A percentile compares a stretch with the other conserved stretches of the same genome.
Conservation (phyloP, 2,113 vertebrate species). For the Parotia lawesii region DNA sequence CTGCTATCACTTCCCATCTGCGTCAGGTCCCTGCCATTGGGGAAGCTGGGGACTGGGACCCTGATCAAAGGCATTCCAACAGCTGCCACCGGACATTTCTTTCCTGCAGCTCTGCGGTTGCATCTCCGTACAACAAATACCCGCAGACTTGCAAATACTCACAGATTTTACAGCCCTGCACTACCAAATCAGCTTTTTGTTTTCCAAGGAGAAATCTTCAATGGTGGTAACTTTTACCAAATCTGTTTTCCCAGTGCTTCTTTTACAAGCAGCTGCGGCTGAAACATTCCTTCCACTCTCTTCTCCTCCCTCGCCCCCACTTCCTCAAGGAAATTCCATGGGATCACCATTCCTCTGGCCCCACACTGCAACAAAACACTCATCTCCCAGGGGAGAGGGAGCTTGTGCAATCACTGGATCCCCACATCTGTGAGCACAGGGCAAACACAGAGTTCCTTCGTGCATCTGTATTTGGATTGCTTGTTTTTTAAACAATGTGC, state of each 20-base stretch:
- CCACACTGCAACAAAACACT: background rate
- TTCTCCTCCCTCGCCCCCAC: slow-evolving; percentile 46
- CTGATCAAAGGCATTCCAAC: slow-evolving; percentile 1
- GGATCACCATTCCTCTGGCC: slow-evolving; percentile 42
- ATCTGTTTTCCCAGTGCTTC: slow-evolving; percentile 22
- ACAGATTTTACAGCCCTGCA: background rate
- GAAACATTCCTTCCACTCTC: slow-evolving; percentile 55
- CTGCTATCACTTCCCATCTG: slow-evolving; percentile 43
- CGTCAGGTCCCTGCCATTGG: rapidly evolving
- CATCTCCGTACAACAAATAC: background rate
- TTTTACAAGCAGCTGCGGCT: slow-evolving; percentile 49
- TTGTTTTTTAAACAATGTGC: background rate
- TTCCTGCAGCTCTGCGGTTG: background rate
- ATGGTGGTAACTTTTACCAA: background rate
- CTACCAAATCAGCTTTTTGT: background rate
- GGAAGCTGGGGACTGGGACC: background rate
- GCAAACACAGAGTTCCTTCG: background rate
- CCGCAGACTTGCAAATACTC: background rate
- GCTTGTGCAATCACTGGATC: slow-evolving; percentile 12
- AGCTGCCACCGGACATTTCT: background rate
- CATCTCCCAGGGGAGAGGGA: background rate
- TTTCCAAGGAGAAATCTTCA: background rate
- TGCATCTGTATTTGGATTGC: background rate
- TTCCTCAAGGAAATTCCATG: slow-evolving; percentile 67
- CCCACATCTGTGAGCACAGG: background rate